Evolutionary conservation across 1,140 invertebrate genomes (phyloP), one percentile per base, ranked within the genome.

Genomic region (Eueides isabella): DNA sequence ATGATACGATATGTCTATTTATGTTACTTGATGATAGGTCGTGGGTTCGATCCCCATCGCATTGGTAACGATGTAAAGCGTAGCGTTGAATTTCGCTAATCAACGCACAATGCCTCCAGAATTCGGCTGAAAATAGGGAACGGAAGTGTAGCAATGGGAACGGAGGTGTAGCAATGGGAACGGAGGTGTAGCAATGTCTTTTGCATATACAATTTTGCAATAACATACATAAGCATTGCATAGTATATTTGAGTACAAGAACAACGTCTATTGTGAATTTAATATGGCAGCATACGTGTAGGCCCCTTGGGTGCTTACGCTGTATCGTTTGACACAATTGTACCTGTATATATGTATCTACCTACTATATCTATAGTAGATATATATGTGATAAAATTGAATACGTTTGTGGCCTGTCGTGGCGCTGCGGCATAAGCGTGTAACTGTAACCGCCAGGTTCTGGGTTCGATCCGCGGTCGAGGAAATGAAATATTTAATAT

Each of bases 211-310:
- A 55, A 55, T 55, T 9, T 55, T 55, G 9, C 44, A 55, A 55
- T 23, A 55, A n/a, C 7, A 16, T 55, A 55, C 19, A 55, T 19
- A 26, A 55, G 44, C 44, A 55, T 23, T 55, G 44, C 7, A 55
- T 19, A 26, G 44, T 55, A 55, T 23, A 55, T 55, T 55, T 55
- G 48, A 23, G 19, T 38, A 28, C 65, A 67, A 28, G 35, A 67
- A 41, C 41, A n/a, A 44, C 26, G 30, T 64, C 62, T 35, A 67
- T 67, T 67, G 65, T 67, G n/a, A 67, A 67, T 67, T 44, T 28
- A 67, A 67, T 67, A 67, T 44, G 26, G 65, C 26, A 28, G 35
- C 26, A 9, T 2, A 41, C 14, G 65, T 28, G 26, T 38, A 44
- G 12, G 31, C 33, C 65, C 29, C 65, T 67, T 16, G 65, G 35